Evolutionary conservation across 2,797 vertebrate species (phyloP).

Genomic region (Neostethus bicornis): DNA sequence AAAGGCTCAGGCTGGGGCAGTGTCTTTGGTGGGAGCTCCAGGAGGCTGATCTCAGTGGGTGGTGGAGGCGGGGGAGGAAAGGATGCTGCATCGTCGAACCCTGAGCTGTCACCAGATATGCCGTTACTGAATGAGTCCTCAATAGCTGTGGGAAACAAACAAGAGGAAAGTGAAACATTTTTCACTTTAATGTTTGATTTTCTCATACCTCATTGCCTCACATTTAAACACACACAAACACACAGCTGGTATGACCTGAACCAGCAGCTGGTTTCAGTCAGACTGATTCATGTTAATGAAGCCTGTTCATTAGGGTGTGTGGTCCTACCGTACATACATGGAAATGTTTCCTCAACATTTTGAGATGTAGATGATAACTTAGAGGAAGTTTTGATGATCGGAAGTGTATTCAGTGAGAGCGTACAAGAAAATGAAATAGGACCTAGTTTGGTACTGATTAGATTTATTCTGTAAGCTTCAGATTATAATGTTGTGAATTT

Average conservation of each 20-base stretch:
- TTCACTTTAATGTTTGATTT: conserved; percentile 42
- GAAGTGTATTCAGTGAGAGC: too few species aligned
- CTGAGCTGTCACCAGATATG: conserved; percentile 72
- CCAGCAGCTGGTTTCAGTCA: conserved; percentile 63
- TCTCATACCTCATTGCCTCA: conserved; percentile 26
- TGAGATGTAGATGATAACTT: too few species aligned
- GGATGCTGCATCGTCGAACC: conserved; percentile 79
- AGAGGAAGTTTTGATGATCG: too few species aligned
- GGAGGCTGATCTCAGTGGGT: conserved; percentile 83
- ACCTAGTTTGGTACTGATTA: too few species aligned
- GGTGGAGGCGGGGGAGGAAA: conserved; percentile 85
- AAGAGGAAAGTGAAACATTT: conserved; percentile 21
- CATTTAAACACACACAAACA: conserved; percentile 23
- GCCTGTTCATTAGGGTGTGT: conserved; percentile 69
- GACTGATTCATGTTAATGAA: conserved; percentile 60
- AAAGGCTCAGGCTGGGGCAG: conserved; percentile 70
- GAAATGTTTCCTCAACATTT: too few species aligned
- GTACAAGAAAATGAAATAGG: too few species aligned
- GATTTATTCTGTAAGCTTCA: too few species aligned
- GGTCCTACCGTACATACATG: conserved; percentile 39
- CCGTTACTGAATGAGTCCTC: conserved; percentile 83
- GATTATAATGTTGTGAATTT: too few species aligned
- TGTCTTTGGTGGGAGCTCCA: conserved; percentile 86
- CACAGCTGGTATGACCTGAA: conserved; percentile 40
- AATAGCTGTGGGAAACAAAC: conserved; percentile 65